Conservation (phyloP, 2,113 vertebrate genomes). For the Silurus asotus region DNA sequence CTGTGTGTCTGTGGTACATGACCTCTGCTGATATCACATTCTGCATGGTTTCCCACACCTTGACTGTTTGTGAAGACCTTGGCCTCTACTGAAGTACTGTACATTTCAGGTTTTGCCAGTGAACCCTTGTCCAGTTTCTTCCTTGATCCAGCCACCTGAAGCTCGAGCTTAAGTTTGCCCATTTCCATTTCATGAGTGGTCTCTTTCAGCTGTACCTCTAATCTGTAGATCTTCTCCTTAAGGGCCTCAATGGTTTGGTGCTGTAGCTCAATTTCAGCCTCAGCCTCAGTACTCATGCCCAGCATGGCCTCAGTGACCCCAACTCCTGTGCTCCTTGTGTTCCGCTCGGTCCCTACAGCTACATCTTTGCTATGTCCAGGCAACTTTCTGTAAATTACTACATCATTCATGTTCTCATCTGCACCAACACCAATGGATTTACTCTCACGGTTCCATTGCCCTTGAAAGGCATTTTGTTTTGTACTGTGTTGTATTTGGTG, state of each 20-base stretch:
- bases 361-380: conserved; percentile 67
- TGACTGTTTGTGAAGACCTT: conserved; percentile 76
- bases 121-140: conserved; percentile 85
- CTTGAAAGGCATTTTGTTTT: conserved; percentile 56
- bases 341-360: conserved; percentile 73
- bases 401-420: conserved; percentile 81
- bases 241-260: conserved; percentile 91
- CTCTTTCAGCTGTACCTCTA: conserved; percentile 92
- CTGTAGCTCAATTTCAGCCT: conserved; percentile 90
- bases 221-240: conserved; percentile 90
- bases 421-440: conserved; percentile 82
- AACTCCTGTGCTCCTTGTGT: conserved; percentile 70
- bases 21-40: conserved; percentile 66
- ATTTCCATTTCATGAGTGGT: conserved; percentile 91
- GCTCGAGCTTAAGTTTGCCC: conserved; percentile 92
- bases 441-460: conserved; percentile 57
- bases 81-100: conserved; percentile 81
- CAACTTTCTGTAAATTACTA: conserved; percentile 68
- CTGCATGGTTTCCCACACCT: conserved; percentile 77
- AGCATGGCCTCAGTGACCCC: conserved; percentile 89
- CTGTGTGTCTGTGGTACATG: conserved; percentile 64
- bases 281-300: conserved; percentile 83
- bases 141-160: conserved; percentile 85
- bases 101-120: conserved; percentile 76
- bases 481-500: conserved; percentile 44